phyloP scores from a whole-genome alignment of 2,797 vertebrate genomes.

The Enteromius unitaeniatus region DNA sequence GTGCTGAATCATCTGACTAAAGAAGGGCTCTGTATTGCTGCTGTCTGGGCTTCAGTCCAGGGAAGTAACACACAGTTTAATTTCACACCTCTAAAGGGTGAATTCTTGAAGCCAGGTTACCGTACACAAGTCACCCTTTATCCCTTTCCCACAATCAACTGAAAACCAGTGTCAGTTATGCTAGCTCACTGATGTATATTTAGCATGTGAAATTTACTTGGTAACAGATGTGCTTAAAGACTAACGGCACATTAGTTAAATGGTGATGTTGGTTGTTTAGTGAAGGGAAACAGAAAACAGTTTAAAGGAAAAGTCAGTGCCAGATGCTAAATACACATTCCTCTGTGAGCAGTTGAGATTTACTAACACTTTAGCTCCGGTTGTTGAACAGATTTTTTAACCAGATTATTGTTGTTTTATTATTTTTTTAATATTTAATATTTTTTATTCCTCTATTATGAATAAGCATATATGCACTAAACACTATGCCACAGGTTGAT shows the following conservation, averaged over 20 bases:
- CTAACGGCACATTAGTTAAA: not conserved
- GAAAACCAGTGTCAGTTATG: not conserved
- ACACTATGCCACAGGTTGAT: not conserved
- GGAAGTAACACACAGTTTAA: slow-evolving; percentile 24
- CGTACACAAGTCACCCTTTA: not conserved
- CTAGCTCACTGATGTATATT: not conserved
- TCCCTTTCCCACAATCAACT: slow-evolving; percentile 1
- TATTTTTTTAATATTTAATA: not conserved
- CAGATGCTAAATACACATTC: slow-evolving; percentile 5
- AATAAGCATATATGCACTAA: not conserved
- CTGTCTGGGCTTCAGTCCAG: slow-evolving; percentile 47
- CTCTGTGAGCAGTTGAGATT: slow-evolving; percentile 1
- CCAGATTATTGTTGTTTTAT: not conserved
- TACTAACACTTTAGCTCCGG: not conserved
- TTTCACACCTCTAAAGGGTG: slow-evolving; percentile 38
- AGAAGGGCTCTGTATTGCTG: slow-evolving; percentile 49
- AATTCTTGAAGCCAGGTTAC: slow-evolving; percentile 39
- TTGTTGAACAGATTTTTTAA: not conserved
- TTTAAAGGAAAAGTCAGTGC: slow-evolving; percentile 19
- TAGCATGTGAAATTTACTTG: not conserved
- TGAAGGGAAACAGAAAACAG: not conserved
- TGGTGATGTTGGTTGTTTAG: not conserved
- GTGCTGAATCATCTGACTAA: slow-evolving; percentile 45
- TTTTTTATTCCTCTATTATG: not conserved
- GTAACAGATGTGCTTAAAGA: not conserved